Base-by-base conservation (phyloP, 1,140 invertebrate species). In the Pseudobourletiella spinata region DNA sequence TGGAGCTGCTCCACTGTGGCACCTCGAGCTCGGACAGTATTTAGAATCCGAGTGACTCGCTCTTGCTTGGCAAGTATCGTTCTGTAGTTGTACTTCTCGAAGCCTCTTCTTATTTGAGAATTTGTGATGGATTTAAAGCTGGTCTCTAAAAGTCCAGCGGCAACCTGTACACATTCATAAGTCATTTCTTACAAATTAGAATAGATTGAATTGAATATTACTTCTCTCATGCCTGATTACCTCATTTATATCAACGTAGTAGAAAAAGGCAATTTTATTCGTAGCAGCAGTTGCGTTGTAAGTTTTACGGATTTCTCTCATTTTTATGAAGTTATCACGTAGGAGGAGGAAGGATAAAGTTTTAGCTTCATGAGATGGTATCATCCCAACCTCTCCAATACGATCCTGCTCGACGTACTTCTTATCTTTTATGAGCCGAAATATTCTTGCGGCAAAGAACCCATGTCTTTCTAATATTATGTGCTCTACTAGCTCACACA, bases 281-380 rank as follows among this genome's bases (percentile, higher is more conserved):
- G 59, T 48, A 15, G 63, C 55, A 24, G 58, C 63, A 20, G 48
- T 56, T 3, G 61, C 65, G 16, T 39, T 56, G 22, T 69, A 63
- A 39, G 62, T 61, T 59, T 71, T 71, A 22, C 65, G 59, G 18
- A 71, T 50, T 63, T 71, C 69, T 35, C 70, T 69, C n/a, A 70
- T 51, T 15, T 30, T 20, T 22, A 71, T 63, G 46, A 67, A 70
- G 42, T 67, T 65, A 28, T 69, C 57, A 28, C 68, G 62, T 6
- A 70, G 30, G 18, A 71, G 55, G 8, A 59, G 46, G 57, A 69
- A 70, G 1, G 69, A 67, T 16, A 69, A 26, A 16, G 59, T 26
- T 48, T 70, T 70, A 1, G 69, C 67, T 39, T 69, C 65, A 54
- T 69, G 66, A 1, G 61, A 59, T 4, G 69, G 67, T 50, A 70